These are phyloP conservation scores for Melanotaenia trifasciata DNA, from an alignment of 2,797 vertebrate genomes.

Conservation along the genomic window DNA sequence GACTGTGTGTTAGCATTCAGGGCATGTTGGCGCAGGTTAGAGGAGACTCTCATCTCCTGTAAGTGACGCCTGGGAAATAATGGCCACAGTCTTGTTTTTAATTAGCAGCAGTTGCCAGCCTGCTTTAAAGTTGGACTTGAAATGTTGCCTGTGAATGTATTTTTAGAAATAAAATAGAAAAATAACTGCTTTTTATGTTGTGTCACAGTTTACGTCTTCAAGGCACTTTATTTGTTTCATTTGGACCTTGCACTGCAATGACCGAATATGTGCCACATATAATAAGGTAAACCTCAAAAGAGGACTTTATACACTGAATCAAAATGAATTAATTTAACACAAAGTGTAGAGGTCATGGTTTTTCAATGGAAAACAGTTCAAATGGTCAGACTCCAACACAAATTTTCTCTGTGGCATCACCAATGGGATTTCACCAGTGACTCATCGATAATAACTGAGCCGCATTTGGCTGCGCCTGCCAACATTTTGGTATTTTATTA, in stretches of 20 bases:
- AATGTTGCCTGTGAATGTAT: constrained; percentile 23
- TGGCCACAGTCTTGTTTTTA: constrained; percentile 45
- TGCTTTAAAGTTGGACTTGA: constrained; percentile 35
- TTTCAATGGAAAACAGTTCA: neutral
- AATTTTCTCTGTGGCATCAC: neutral
- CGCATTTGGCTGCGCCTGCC: constrained; percentile 1
- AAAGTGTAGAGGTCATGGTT: neutral
- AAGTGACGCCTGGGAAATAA: constrained; percentile 53
- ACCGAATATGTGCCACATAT: neutral
- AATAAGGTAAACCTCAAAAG: constrained; percentile 2
- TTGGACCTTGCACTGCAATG: constrained; percentile 11
- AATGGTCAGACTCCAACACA: neutral
- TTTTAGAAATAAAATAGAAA: constrained; percentile 17
- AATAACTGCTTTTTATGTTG: constrained; percentile 23
- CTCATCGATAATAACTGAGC: neutral
- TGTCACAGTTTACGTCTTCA: constrained; percentile 26
- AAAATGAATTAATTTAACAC: neutral
- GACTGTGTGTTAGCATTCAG: constrained; percentile 40
- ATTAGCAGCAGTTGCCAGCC: constrained; percentile 43
- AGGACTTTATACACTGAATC: neutral
- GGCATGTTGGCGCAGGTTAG: constrained; percentile 33
- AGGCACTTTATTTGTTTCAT: constrained; percentile 25
- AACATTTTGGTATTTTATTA: neutral
- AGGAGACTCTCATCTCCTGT: constrained; percentile 19
- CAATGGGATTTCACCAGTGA: neutral